Percentiles rank a stretch among this genome's conserved stretches.
phyloP scores from a whole-genome alignment of 2,113 vertebrate genomes.

The Burhinus bistriatus region DNA sequence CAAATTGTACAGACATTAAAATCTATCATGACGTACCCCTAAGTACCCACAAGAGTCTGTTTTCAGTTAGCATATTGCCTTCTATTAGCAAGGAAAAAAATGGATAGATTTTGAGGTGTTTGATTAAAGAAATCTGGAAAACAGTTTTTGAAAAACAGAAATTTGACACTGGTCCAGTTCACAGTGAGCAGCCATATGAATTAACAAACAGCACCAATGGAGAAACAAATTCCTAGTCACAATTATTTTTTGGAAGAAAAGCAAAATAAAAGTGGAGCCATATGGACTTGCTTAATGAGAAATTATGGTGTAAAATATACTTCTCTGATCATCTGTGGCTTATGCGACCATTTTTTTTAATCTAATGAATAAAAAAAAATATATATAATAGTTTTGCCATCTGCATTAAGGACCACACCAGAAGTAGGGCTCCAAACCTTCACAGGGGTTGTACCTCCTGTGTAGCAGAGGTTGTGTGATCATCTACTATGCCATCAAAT shows the following conservation, averaged over 20 bases:
- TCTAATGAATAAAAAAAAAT: neutral
- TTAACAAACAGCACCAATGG: constrained; percentile 33
- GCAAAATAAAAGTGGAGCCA: constrained; percentile 14
- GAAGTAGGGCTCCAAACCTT: neutral
- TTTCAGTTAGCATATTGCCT: neutral
- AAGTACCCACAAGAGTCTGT: neutral
- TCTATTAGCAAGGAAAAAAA: neutral
- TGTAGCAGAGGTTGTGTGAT: neutral
- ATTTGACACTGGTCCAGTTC: constrained; percentile 21
- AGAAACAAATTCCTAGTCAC: constrained; percentile 45
- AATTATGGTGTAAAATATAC: constrained; percentile 8
- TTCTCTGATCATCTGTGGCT: constrained; percentile 10
- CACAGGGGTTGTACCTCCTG: neutral
- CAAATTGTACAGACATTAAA: neutral
- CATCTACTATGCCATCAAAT: neutral
- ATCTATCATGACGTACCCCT: neutral
- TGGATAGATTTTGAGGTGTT: neutral
- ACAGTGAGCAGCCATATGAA: constrained; percentile 14
- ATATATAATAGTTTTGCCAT: neutral
- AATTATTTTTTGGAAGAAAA: constrained; percentile 49
- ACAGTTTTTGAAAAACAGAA: neutral
- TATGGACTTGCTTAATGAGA: constrained; percentile 54
- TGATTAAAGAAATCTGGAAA: constrained; percentile 3
- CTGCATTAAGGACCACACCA: neutral
- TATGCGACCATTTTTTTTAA: neutral